Evolutionary conservation across 2,797 vertebrate species (phyloP).

Genomic region (Artibeus jamaicensis): DNA sequence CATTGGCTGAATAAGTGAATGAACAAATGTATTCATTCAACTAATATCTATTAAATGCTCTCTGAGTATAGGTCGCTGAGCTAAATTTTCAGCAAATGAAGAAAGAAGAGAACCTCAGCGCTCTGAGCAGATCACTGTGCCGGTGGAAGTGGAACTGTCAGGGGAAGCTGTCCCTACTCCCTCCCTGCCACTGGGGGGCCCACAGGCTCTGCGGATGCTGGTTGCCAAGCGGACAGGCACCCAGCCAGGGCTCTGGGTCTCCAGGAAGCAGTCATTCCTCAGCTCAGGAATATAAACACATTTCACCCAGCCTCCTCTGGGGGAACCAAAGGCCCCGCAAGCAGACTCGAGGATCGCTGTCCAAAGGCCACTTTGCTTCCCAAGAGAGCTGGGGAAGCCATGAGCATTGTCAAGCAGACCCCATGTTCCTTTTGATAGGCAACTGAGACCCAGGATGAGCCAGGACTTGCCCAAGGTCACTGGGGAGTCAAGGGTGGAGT

Average conservation of each 20-base stretch:
- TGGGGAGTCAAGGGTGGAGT: not conserved
- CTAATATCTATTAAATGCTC: not conserved
- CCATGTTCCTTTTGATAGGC: not conserved
- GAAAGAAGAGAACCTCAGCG: not conserved
- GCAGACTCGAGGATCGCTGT: not conserved
- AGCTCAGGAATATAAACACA: not conserved
- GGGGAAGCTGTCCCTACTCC: not conserved
- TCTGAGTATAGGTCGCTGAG: not conserved
- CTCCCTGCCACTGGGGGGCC: not conserved
- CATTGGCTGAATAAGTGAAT: not conserved
- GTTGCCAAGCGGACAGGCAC: not conserved
- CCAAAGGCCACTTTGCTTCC: not conserved
- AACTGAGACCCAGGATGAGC: not conserved
- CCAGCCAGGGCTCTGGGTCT: not conserved
- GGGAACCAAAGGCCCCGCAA: not conserved
- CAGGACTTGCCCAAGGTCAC: not conserved
- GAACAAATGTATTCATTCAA: not conserved
- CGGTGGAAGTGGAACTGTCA: not conserved
- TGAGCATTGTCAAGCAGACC: rapidly evolving
- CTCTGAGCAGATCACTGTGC: not conserved
- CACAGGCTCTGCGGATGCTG: not conserved
- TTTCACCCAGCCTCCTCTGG: rapidly evolving
- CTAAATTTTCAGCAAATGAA: not conserved
- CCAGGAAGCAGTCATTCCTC: not conserved
- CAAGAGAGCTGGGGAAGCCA: rapidly evolving